Evolutionary conservation across 2,888 invertebrate genomes (phyloP).

Genomic region (Tanypteryx hageni): DNA sequence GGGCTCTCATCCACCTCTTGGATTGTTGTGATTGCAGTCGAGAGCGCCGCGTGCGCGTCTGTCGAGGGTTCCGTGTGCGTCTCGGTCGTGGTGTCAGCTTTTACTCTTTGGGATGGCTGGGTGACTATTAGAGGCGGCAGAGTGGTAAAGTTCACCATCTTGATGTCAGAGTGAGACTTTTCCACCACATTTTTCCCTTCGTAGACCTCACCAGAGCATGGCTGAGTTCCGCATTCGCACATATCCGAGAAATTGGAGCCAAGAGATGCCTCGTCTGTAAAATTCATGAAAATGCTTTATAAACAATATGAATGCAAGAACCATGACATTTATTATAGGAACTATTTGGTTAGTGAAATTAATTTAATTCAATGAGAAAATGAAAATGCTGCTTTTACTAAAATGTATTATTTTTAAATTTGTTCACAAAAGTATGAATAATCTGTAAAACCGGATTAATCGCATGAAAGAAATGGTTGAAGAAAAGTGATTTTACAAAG

Average conservation of each 20-base stretch:
- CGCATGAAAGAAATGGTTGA: too few species aligned
- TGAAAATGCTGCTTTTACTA: too few species aligned
- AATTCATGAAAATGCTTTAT: too few species aligned
- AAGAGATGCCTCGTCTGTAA: constrained; percentile 68
- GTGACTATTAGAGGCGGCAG: not conserved
- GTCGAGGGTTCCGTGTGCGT: not conserved
- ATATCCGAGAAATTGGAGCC: constrained; percentile 76
- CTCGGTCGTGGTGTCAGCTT: not conserved
- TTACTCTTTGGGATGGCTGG: not conserved
- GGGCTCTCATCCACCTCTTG: not conserved
- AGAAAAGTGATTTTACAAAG: too few species aligned
- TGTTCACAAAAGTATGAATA: too few species aligned
- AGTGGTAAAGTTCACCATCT: not conserved
- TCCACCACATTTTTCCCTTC: not conserved
- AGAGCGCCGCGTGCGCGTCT: too few species aligned
- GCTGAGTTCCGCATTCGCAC: constrained; percentile 75
- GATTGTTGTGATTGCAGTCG: not conserved
- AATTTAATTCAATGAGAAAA: too few species aligned
- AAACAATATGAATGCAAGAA: not conserved
- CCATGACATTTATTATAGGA: too few species aligned
- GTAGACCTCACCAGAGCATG: not conserved
- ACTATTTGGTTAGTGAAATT: too few species aligned
- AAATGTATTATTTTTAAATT: too few species aligned
- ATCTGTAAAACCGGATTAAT: too few species aligned
- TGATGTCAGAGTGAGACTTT: not conserved